Percentiles rank a stretch among this genome's conserved stretches.
phyloP scores from a whole-genome alignment of 2,797 vertebrate species.

The Acanthornis magna region DNA sequence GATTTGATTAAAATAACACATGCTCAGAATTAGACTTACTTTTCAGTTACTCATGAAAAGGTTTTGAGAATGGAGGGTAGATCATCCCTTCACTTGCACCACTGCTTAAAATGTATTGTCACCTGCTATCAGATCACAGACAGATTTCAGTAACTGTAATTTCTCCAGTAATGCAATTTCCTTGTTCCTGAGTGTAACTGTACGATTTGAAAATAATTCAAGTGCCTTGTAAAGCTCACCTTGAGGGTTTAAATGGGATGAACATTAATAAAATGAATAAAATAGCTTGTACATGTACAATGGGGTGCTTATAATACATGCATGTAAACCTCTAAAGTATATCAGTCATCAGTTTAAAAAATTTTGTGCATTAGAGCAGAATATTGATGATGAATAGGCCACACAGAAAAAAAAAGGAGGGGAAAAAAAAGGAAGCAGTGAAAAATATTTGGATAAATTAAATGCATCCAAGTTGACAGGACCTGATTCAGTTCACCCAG shows the following conservation, averaged over 20 bases:
- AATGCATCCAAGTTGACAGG: not conserved
- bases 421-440: accelerated
- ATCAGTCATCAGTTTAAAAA: not conserved
- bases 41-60: not conserved
- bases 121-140: not conserved
- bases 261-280: not conserved
- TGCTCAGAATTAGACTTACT: not conserved
- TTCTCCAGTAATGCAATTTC: not conserved
- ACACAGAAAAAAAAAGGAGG: accelerated
- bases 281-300: not conserved
- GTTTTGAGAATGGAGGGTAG: not conserved
- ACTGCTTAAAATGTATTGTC: not conserved
- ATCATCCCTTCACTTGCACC: not conserved
- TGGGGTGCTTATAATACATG: not conserved
- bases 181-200: not conserved
- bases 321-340: not conserved
- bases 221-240: not conserved
- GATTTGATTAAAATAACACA: not conserved
- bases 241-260: not conserved
- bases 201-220: not conserved
- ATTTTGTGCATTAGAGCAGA: not conserved
- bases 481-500: not conserved
- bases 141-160: not conserved
- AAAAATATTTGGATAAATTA: not conserved
- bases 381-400: not conserved